Base-by-base conservation (phyloP, 2,113 vertebrate genomes). In the Syrrhaptes paradoxus region DNA sequence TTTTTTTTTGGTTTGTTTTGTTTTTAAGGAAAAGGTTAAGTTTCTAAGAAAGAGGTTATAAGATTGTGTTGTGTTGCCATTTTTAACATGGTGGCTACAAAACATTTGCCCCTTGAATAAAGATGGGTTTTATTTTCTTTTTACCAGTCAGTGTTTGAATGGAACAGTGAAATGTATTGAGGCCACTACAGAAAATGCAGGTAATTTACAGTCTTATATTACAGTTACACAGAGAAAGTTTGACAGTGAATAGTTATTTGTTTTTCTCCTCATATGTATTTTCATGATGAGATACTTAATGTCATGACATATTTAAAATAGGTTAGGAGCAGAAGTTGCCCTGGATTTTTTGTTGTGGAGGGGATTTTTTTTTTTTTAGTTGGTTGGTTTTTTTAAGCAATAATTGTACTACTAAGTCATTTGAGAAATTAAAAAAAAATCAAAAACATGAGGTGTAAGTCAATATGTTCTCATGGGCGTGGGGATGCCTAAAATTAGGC, bases 141-240 rank as follows among this genome's bases (percentile, higher is more conserved):
- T 86, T 41, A 41, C 19, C 79, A 98, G 98, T 86, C 98, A 98
- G 25, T 98, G 98, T 96, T 97, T 98, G 70, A 98, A 98, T 82
- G 98, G 98, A 89, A 98, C 98, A 34, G 95, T 98, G 96, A 97
- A 96, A 93, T 98, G 98, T 90, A 95, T 95, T 89, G 98, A 98
- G 95, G 48, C 78, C 63, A 91, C 96, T 92, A 96, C 97, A 86
- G 97, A 98, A 92, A 96, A 97, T 82, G 58, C 89, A 97, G 98
- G 98, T 98, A 96, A 97, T 92, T 96, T 71, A 17, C 16, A 38
- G 7, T 80, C 51, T 86, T 82, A 13, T 78, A 41, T 59, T 52
- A 68, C 38, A 43, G 5, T 82, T 91, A 15, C 7, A 63, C 6
- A 52, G 17, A 54, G 28, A 52, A 57, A 61, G n/a, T 76, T 63